Evolutionary conservation across 2,113 vertebrate genomes (phyloP).

Genomic region (Eclectus roratus): DNA sequence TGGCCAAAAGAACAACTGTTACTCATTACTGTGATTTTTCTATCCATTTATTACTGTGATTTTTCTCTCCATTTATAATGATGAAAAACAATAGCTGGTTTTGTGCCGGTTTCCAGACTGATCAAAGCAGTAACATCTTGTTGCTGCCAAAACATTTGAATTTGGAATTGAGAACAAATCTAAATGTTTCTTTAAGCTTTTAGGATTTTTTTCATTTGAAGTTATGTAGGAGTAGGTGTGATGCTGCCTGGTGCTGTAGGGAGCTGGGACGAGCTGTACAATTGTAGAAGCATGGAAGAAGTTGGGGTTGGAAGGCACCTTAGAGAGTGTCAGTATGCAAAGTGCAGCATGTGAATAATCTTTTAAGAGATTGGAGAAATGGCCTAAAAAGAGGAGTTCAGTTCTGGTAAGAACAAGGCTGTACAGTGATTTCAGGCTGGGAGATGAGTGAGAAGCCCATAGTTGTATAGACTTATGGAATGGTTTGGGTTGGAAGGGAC

Average conservation of each 20-base stretch:
- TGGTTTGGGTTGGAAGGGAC: not conserved
- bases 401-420: not conserved
- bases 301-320: not conserved
- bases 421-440: not conserved
- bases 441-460: not conserved
- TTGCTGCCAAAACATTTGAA: not conserved
- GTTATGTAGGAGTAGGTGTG: not conserved
- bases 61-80: not conserved
- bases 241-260: not conserved
- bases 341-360: not conserved
- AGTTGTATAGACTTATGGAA: not conserved
- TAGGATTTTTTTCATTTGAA: not conserved
- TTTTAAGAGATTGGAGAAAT: not conserved
- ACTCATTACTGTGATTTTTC: not conserved
- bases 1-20: not conserved
- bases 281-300: not conserved
- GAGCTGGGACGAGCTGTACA: not conserved
- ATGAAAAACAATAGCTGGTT: not conserved
- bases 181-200: not conserved
- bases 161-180: not conserved
- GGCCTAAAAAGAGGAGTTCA: not conserved
- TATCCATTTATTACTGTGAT: not conserved
- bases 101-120: not conserved
- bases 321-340: not conserved
- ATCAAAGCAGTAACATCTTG: not conserved